Evolutionary conservation across 1,140 invertebrate genomes (phyloP).

Genomic region (Sweltsa coloradensis): DNA sequence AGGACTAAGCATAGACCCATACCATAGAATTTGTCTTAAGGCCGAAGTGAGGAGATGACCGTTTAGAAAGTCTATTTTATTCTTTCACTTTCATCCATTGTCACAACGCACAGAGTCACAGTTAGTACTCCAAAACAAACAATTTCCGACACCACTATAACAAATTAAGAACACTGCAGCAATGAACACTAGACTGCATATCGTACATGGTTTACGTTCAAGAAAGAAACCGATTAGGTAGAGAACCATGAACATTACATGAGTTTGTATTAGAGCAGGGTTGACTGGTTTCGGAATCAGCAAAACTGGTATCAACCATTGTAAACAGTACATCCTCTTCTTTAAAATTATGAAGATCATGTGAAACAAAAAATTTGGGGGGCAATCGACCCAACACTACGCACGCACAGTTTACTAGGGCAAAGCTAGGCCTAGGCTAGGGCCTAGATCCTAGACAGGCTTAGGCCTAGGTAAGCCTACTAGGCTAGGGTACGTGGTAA

Average conservation of each 20-base stretch:
- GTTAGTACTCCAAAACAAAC: constrained; percentile 77
- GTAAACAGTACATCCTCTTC: constrained; percentile 96
- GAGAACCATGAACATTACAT: constrained; percentile 92
- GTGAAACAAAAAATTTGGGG: too few relatives aligned
- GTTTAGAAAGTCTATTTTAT: too few relatives aligned
- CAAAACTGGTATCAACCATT: constrained; percentile 94
- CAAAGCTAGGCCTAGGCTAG: too few relatives aligned
- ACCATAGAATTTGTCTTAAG: too few relatives aligned
- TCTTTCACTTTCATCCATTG: constrained; percentile 35
- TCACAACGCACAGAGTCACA: constrained; percentile 63
- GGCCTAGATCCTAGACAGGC: too few relatives aligned
- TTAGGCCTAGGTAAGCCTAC: too few relatives aligned
- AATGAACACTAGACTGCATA: constrained; percentile 88
- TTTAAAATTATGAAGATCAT: too few relatives aligned
- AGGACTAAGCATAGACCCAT: too few relatives aligned
- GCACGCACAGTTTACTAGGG: too few relatives aligned
- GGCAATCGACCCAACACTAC: too few relatives aligned
- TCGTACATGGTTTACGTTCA: constrained; percentile 91
- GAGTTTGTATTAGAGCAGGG: constrained; percentile 85
- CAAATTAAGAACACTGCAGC: constrained; percentile 86
- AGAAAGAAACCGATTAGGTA: constrained; percentile 90
- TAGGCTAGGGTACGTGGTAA: too few relatives aligned
- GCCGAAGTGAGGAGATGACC: too few relatives aligned
- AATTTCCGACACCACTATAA: constrained; percentile 90
- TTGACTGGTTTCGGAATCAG: constrained; percentile 94